These are phyloP conservation scores for Zaprionus camerounensis DNA, from an alignment of 1,140 invertebrate genomes.

Conservation along the genomic window DNA sequence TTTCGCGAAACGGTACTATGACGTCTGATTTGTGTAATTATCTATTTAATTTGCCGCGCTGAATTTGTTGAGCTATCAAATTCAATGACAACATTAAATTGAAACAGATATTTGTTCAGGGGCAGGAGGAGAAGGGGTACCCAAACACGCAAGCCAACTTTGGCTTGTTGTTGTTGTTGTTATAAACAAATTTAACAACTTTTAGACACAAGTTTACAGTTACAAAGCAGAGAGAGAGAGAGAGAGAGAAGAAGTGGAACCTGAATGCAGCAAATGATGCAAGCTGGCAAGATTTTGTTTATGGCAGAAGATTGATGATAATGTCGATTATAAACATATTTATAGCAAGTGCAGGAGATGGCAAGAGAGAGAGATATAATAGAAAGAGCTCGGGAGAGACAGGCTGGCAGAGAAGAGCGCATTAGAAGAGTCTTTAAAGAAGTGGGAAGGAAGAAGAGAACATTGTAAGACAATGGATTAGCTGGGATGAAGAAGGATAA, in stretches of 20 bases:
- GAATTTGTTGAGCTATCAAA: constrained; percentile 75
- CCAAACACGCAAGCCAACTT: constrained; percentile 34
- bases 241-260: constrained; percentile 20
- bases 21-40: constrained; percentile 52
- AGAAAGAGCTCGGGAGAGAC: neutral
- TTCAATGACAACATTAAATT: constrained; percentile 72
- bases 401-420: neutral
- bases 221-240: constrained; percentile 22
- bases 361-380: neutral
- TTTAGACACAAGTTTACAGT: constrained; percentile 66
- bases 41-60: constrained; percentile 37
- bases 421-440: no score
- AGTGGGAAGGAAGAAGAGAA: no score
- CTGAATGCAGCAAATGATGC: constrained; percentile 30
- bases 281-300: constrained; percentile 23
- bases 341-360: neutral
- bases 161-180: neutral
- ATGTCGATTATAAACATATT: constrained; percentile 22
- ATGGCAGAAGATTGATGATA: constrained; percentile 28
- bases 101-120: constrained; percentile 35
- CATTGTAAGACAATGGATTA: no score
- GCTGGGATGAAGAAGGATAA: neutral
- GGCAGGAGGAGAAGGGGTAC: neutral
- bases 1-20: constrained; percentile 26
- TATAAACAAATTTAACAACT: constrained; percentile 62